Evolutionary conservation across 1,140 invertebrate genomes (phyloP), one percentile per base, ranked within the genome.

Genomic region (Paralvinella palmiformis): DNA sequence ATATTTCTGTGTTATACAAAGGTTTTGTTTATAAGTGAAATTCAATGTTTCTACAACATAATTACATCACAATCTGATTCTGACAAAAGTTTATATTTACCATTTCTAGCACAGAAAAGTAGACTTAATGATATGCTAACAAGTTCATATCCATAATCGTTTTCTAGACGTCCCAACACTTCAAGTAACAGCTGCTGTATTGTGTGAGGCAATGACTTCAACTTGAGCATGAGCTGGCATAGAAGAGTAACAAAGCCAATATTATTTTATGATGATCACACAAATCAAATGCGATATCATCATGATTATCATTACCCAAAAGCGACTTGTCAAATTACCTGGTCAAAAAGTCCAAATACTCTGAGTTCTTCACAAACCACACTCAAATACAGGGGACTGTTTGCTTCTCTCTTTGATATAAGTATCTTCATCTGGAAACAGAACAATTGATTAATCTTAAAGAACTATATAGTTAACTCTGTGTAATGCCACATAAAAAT

Each of bases 341-440:
- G 72, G 64, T 83, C 80, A 76, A 77, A 83, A 5, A 77, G 70
- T 17, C 79, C 79, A 75, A 76, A 79, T 17, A 75, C 73, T 63
- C 80, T 62, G 5, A 83, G 71, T 63, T 81, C 79, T 66, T 83
- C 79, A 75, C 82, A 83, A 45, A 75, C 79, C 27, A 82, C 60
- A 58, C 71, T 73, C 35, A 83, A 69, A 65, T 75, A 83, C 13
- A 81, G 68, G 1, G 81, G 80, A 52, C 72, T 73, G 55, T 65
- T 69, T 3, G 79, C 76, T 57, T 82, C 81, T 62, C 72, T 78
- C 69, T 82, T 83, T 6, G 73, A 74, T 29, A 76, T 69, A 22
- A 82, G 61, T 48, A 77, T 48, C 66, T 80, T 79, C 73, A 81
- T 71, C 77, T 79, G 58, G 10, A 71, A 69, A 64, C 32, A 68